A percentile compares a stretch with the other conserved stretches of the same genome.
phyloP scores from a whole-genome alignment of 2,113 vertebrate species.

The Vimba vimba region DNA sequence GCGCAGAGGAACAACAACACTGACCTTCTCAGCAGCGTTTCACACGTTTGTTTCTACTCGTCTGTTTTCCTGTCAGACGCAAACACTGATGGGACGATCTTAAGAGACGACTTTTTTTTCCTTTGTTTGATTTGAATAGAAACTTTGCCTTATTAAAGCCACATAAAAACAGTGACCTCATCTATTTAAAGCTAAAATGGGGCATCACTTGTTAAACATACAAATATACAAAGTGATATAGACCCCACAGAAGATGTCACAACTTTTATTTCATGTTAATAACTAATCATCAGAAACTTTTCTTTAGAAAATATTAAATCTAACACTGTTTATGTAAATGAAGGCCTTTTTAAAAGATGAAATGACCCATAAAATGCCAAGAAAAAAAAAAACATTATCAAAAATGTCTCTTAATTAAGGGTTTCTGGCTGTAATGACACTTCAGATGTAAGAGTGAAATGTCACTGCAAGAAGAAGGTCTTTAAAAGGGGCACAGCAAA shows the following conservation, averaged over 20 bases:
- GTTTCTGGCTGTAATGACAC: neutral
- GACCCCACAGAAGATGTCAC: neutral
- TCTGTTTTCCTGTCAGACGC: neutral
- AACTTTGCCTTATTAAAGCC: neutral
- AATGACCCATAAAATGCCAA: neutral
- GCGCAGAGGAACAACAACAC: conserved; percentile 1
- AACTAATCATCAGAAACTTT: too few species aligned
- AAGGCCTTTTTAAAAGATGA: neutral
- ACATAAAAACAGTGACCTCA: neutral
- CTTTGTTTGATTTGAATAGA: neutral
- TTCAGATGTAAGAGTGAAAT: neutral
- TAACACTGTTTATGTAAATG: neutral
- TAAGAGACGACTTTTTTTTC: too few species aligned
- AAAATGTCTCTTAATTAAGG: neutral
- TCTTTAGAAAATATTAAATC: neutral
- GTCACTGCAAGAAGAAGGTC: neutral
- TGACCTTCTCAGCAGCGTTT: conserved; percentile 40
- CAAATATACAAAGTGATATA: neutral
- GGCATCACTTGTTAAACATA: neutral
- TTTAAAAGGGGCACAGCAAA: neutral
- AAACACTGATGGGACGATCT: too few species aligned
- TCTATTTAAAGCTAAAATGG: neutral
- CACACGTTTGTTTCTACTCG: conserved; percentile 5
- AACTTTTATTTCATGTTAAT: neutral
- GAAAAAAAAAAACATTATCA: neutral